These are phyloP conservation scores for Cryptocheilus praepositus DNA, from an alignment of 2,888 invertebrate genomes.

Conservation along the genomic window DNA sequence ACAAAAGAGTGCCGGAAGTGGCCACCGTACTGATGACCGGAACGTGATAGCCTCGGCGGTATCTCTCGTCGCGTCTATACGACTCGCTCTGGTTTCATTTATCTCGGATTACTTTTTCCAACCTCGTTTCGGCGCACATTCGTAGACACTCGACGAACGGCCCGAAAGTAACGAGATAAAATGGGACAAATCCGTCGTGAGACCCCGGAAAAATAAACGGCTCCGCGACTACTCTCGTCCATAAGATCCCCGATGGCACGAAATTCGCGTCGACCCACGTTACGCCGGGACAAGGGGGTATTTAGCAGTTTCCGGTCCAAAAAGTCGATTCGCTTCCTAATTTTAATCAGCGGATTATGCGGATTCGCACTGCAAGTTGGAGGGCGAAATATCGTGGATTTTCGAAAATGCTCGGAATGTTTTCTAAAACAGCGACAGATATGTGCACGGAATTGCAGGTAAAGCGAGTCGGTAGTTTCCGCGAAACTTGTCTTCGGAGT, in stretches of 20 bases:
- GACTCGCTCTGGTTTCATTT: constrained; percentile 38
- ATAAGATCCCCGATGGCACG: neutral
- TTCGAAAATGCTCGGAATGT: too few relatives aligned
- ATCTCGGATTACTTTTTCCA: constrained; percentile 44
- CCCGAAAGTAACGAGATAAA: constrained; percentile 37
- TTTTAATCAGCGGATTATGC: too few relatives aligned
- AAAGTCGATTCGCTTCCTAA: too few relatives aligned
- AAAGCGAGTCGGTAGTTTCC: too few relatives aligned
- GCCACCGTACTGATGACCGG: constrained; percentile 41
- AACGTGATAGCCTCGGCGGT: constrained; percentile 35
- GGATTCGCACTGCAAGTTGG: too few relatives aligned
- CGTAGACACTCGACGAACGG: constrained; percentile 14
- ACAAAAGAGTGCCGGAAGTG: constrained; percentile 43
- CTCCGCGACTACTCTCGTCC: neutral
- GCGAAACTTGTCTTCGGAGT: too few relatives aligned
- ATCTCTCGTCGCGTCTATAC: constrained; percentile 6
- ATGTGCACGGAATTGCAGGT: too few relatives aligned
- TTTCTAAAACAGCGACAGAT: too few relatives aligned
- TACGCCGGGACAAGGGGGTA: too few relatives aligned
- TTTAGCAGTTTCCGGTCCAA: too few relatives aligned
- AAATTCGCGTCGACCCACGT: too few relatives aligned
- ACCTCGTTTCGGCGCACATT: constrained; percentile 23
- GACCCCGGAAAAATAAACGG: constrained; percentile 22
- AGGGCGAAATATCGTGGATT: too few relatives aligned
- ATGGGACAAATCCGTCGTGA: constrained; percentile 22